Evolutionary conservation across 2,888 invertebrate genomes (phyloP), one percentile per base, ranked within the genome.

Genomic region (Ectemnius cavifrons): DNA sequence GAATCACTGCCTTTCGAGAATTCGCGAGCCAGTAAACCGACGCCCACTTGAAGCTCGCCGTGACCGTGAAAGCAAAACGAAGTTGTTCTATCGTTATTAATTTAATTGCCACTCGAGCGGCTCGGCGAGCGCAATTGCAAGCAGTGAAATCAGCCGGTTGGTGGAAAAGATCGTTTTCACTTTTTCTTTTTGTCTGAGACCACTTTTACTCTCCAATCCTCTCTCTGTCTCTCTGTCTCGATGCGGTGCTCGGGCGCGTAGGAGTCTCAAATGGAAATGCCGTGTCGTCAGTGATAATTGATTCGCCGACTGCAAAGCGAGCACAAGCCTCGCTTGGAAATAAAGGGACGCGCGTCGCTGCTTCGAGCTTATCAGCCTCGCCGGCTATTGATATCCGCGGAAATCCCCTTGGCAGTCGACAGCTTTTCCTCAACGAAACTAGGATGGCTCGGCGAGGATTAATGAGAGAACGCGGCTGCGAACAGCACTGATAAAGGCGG

Each of bases 281-380:
- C 37, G 45, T 16, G 18, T 45, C 61, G n/a, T 28, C 23, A 46
- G 11, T 58, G 72, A 81, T 81, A 81, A 80, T 80, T 78, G 68
- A 76, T 76, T 76, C 74, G 37, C 37, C 63, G 46, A 59, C 68
- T 16, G 13, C 61, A 63, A 62, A 59, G 66, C 70, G 67, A 75
- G 63, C 56, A 71, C 58, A 57, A 57, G 49, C 23, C 3, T 23
- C 23, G 23, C 23, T 23, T 3, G 23, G 60, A 67, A 71, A 71
- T 61, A 27, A 62, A 69, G 37, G 57, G 37, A 16, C 2, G 16
- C 16, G 60, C n/a, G 68, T 23, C 47, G 63, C 37, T 27, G 57
- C 20, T 23, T 13, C 45, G 16, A 46, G 57, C 67, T 72, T 80
- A 78, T 81, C 73, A 65, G 62, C 64, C 23, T 47, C 63, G n/a